Evolutionary conservation across 1,140 invertebrate species (phyloP).

Genomic region (Aphaenogaster rudis): DNA sequence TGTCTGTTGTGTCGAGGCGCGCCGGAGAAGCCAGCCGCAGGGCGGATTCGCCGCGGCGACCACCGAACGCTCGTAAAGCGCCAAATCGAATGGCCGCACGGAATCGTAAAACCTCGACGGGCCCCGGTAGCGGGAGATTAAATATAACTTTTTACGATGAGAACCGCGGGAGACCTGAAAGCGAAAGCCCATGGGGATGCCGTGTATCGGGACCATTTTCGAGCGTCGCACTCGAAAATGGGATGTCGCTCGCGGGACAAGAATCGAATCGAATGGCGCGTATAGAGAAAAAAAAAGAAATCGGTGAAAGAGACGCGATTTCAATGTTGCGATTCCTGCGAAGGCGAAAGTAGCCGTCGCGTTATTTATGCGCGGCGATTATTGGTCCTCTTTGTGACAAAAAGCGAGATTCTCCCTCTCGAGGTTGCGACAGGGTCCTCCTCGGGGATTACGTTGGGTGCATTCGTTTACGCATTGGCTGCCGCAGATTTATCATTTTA

Average conservation of each 20-base stretch:
- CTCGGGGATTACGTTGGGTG: background rate
- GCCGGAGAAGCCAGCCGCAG: constrained; percentile 9
- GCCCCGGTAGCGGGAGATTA: constrained; percentile 53
- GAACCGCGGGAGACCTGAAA: constrained; percentile 49
- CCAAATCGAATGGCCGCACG: constrained; percentile 55
- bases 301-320: background rate
- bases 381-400: background rate
- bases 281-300: background rate
- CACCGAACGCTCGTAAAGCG: constrained; percentile 55
- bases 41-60: constrained; percentile 21
- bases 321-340: constrained; percentile 5
- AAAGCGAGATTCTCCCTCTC: background rate
- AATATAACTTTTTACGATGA: constrained; percentile 63
- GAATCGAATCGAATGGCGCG: background rate
- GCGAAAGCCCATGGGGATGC: constrained; percentile 6
- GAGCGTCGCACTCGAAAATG: constrained; percentile 1
- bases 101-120: constrained; percentile 45
- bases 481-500: no score
- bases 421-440: constrained; percentile 24
- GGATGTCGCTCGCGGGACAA: background rate
- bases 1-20: constrained; percentile 3
- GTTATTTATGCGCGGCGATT: constrained; percentile 16
- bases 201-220: constrained; percentile 19
- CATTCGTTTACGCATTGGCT: no score
- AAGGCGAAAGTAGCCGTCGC: background rate